phyloP scores from a whole-genome alignment of 2,888 invertebrate species.

The Cyclophora punctaria region DNA sequence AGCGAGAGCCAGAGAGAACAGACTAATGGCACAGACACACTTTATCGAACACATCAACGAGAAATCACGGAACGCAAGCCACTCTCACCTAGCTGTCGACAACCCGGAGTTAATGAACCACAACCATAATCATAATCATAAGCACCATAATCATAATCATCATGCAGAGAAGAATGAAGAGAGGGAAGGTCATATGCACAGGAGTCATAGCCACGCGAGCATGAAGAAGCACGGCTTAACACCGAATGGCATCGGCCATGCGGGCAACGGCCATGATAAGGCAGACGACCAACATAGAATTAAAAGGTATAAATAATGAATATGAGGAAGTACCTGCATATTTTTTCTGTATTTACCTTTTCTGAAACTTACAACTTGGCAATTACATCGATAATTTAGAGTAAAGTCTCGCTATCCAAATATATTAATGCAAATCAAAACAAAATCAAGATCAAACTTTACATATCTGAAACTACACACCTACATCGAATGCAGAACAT shows the following conservation, averaged over 20 bases:
- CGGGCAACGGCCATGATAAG: constrained; percentile 49
- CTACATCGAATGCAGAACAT: neutral
- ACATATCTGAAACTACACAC: neutral
- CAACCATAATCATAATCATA: constrained; percentile 23
- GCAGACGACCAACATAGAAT: constrained; percentile 39
- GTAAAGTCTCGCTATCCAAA: neutral
- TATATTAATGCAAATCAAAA: neutral
- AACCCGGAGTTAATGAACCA: constrained; percentile 40
- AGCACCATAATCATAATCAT: constrained; percentile 28
- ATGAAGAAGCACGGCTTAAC: constrained; percentile 57
- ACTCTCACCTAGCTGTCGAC: constrained; percentile 57
- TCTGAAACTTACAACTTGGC: neutral
- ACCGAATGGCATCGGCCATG: constrained; percentile 57
- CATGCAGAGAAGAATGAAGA: constrained; percentile 27
- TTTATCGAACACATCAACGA: constrained; percentile 66
- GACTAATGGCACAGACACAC: constrained; percentile 65
- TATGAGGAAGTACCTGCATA: neutral
- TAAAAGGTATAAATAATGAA: neutral
- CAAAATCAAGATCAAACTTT: neutral
- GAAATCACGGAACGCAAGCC: constrained; percentile 50
- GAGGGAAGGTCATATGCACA: constrained; percentile 47
- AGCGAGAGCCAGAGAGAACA: constrained; percentile 62
- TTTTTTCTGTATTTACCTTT: neutral
- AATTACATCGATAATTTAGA: neutral
- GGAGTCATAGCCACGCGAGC: constrained; percentile 63